phyloP scores from a whole-genome alignment of 2,888 invertebrate species.

The Ecliptopera silaceata region DNA sequence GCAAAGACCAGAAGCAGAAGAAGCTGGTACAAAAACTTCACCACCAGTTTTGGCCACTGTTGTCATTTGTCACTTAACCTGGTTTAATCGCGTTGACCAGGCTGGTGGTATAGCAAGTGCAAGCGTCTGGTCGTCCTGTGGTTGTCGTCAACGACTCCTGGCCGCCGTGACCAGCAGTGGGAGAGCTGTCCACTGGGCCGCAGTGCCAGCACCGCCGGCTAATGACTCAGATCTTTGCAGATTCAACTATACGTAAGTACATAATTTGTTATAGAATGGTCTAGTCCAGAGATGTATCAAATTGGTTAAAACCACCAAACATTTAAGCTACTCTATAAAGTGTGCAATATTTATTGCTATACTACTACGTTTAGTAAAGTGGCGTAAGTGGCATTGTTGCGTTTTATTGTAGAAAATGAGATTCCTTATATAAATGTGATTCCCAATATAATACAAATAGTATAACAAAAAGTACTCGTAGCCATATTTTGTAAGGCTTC shows the following conservation, averaged over 20 bases:
- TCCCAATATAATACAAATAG: too few species aligned
- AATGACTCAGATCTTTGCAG: constrained; percentile 78
- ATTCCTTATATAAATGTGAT: too few species aligned
- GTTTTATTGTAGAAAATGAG: too few species aligned
- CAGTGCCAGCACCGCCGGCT: constrained; percentile 75
- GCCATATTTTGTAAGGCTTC: too few species aligned
- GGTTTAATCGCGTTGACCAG: constrained; percentile 51
- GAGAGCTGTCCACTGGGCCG: constrained; percentile 85
- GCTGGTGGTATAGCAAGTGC: constrained; percentile 85
- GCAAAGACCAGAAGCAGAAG: too few species aligned
- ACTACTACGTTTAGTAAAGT: too few species aligned
- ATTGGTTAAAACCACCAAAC: too few species aligned
- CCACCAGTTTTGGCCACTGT: background rate
- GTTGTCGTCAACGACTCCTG: constrained; percentile 84
- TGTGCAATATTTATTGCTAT: too few species aligned
- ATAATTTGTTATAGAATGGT: background rate
- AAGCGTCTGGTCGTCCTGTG: constrained; percentile 86
- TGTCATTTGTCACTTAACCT: background rate
- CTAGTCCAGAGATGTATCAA: background rate
- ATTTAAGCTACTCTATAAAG: too few species aligned
- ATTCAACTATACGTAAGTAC: constrained; percentile 71
- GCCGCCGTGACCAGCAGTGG: constrained; percentile 86
- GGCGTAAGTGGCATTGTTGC: too few species aligned
- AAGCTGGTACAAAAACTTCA: too few species aligned
- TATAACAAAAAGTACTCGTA: too few species aligned